Evolutionary conservation across 2,113 vertebrate genomes (phyloP), one percentile per base, ranked within the genome.

Genomic region (Spea bombifrons): DNA sequence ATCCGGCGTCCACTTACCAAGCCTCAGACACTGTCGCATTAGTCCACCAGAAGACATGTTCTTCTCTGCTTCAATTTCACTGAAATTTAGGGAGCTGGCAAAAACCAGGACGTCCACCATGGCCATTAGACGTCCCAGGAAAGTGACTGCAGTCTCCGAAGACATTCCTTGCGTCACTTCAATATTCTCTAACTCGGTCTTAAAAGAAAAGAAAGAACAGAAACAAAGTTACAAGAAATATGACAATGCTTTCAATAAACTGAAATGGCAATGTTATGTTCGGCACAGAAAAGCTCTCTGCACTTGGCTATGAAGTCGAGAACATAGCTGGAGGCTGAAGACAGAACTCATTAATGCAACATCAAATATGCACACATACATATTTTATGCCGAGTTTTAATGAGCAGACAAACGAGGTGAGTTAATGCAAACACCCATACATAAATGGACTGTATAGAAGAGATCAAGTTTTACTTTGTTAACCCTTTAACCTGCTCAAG

Each of bases 121-220:
- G 5, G 96, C 95, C 97, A 99, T 98, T 87, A 99, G 92, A 16
- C 97, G 94, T 75, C 94, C 95, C 83, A 99, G 94, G 86, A 99
- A 98, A 57, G 95, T 96, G 80, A 97, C 91, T 57, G 97, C 97
- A 12, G 92, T 98, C 88, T 99, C 96, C 13, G 96, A 94, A 5
- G 97, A 96, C 97, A 99, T 98, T 83, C 97, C 97, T 91, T 99
- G 97, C 3, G 96, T 96, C 55, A 93, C 93, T 91, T 99, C 97
- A 49, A 98, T 94, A 86, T 92, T 96, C 86, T 99, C 97, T 90
- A 97, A 72, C 87, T 99, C 95, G 52, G 90, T 92, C 97, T 98
- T 76, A 86, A 89, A 79, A 87, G 77, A 86, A 90, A 89, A 84
- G 76, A 87, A 52, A 50, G n/a, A 83, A 86, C 78, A 76, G 59